phyloP scores from a whole-genome alignment of 2,888 invertebrate species.

The Lycia hirtaria region DNA sequence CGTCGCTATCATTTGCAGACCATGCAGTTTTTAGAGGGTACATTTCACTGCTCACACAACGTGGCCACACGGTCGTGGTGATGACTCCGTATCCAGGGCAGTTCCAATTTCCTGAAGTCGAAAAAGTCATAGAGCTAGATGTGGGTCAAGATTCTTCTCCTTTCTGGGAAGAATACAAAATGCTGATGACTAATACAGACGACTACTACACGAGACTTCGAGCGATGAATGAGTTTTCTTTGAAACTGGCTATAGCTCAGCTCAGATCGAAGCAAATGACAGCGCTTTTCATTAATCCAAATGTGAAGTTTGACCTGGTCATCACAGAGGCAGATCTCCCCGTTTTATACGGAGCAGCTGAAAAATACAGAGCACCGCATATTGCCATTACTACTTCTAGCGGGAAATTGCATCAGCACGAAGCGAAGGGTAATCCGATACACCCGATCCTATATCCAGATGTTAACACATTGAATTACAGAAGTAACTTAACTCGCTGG shows the following conservation, averaged over 20 bases:
- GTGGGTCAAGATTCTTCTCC: constrained; percentile 68
- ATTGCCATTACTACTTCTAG: constrained; percentile 81
- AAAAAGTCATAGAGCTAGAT: constrained; percentile 70
- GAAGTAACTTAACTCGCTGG: constrained; percentile 68
- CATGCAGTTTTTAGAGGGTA: constrained; percentile 74
- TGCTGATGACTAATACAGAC: constrained; percentile 65
- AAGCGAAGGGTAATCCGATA: constrained; percentile 80
- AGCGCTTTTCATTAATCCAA: constrained; percentile 69
- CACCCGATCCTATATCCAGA: constrained; percentile 83
- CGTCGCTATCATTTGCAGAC: constrained; percentile 73
- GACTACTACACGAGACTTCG: constrained; percentile 65
- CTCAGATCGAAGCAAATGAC: constrained; percentile 73
- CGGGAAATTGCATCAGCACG: constrained; percentile 76
- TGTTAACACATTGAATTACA: constrained; percentile 70
- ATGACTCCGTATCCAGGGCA: constrained; percentile 80
- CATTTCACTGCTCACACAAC: constrained; percentile 63
- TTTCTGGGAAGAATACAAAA: constrained; percentile 71
- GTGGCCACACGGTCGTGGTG: constrained; percentile 68
- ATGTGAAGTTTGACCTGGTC: constrained; percentile 83
- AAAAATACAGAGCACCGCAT: constrained; percentile 82
- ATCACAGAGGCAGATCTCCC: constrained; percentile 84
- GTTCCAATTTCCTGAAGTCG: constrained; percentile 63
- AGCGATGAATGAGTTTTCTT: constrained; percentile 62
- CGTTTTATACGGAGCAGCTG: constrained; percentile 76
- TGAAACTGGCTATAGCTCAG: constrained; percentile 72